Percentiles rank a stretch among this genome's conserved stretches.
Evolutionary conservation across 2,113 vertebrate genomes (phyloP).

Genomic region (Tychaedon coryphoeus): DNA sequence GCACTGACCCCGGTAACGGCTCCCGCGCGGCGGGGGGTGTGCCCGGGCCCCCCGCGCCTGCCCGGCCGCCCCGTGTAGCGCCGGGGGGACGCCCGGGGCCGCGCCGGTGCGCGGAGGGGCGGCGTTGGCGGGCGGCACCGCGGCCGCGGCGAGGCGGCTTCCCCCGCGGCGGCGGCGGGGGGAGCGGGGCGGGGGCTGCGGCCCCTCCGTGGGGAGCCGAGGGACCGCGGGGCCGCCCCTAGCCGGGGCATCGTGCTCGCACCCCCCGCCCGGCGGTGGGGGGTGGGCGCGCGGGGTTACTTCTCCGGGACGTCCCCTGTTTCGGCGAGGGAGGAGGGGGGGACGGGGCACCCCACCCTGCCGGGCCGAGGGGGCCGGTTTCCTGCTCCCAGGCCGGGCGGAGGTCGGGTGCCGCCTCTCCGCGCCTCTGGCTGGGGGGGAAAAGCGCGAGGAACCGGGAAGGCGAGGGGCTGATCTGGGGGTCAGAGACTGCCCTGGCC

Average conservation of each 20-base stretch:
- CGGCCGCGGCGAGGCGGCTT: too few relatives aligned
- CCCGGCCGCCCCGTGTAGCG: too few relatives aligned
- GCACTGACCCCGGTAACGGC: too few relatives aligned
- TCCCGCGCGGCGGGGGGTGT: too few relatives aligned
- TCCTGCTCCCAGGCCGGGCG: neutral
- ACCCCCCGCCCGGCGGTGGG: neutral
- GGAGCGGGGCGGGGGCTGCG: neutral
- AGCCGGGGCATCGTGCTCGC: neutral
- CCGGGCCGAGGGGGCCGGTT: neutral
- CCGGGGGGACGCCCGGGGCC: too few relatives aligned
- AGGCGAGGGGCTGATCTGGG: neutral
- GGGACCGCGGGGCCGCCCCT: neutral
- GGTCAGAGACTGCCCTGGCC: neutral
- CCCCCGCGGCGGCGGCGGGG: neutral
- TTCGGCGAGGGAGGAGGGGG: neutral
- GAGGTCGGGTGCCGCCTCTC: neutral
- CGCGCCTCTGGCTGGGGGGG: neutral
- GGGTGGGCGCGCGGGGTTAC: neutral
- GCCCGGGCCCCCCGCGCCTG: too few relatives aligned
- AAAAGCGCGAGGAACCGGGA: neutral
- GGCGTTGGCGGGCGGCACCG: too few relatives aligned
- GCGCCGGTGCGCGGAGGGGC: too few relatives aligned
- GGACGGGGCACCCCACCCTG: neutral
- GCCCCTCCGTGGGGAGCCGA: neutral
- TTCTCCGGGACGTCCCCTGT: neutral